Percentiles rank a stretch among this genome's conserved stretches.
Conservation (phyloP, 2,113 vertebrate genomes). For the Gopherus evgoodei region DNA sequence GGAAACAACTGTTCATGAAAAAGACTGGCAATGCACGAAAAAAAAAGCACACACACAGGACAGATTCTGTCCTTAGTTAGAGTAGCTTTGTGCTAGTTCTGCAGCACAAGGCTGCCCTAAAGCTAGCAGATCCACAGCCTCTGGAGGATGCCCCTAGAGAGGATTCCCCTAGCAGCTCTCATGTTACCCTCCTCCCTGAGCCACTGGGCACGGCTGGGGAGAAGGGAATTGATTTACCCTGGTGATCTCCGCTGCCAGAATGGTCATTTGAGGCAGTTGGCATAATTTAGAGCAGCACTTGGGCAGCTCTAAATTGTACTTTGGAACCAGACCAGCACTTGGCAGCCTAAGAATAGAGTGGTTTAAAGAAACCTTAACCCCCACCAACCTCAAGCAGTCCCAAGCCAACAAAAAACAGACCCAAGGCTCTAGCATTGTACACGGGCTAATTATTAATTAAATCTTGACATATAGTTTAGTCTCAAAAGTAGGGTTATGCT, state of each 20-base stretch:
- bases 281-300: not conserved
- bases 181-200: not conserved
- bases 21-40: not conserved
- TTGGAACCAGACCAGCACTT: not conserved
- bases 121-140: rapidly evolving
- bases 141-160: rapidly evolving
- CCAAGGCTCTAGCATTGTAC: not conserved
- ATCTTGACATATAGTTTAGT: not conserved
- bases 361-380: not conserved
- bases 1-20: not conserved
- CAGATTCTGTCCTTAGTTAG: not conserved
- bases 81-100: not conserved
- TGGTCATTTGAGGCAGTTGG: not conserved
- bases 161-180: not conserved
- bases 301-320: not conserved
- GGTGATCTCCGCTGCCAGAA: not conserved
- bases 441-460: not conserved
- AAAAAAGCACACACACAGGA: not conserved
- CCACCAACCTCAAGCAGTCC: not conserved
- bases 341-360: not conserved
- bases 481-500: not conserved
- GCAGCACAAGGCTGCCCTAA: not conserved
- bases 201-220: not conserved
- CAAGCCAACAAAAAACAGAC: not conserved
- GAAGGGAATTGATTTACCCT: not conserved